Conservation (phyloP, 2,797 vertebrate genomes). For the Salarias fasciatus region DNA sequence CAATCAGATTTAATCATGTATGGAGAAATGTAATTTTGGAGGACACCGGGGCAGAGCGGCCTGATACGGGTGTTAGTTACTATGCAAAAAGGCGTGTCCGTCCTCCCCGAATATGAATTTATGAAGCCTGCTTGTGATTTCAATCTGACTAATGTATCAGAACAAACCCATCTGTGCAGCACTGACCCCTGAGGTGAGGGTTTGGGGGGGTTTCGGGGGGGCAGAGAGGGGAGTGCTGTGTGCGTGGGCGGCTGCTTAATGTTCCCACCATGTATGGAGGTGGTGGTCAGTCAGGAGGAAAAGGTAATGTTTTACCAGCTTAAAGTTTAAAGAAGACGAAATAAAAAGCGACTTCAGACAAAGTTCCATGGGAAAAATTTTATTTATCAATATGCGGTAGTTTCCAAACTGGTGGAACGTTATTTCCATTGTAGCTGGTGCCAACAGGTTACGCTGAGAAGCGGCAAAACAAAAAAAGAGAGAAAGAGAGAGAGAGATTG, state of each 20-base stretch:
- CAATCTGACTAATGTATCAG: conserved; percentile 84
- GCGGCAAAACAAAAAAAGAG: conserved; percentile 67
- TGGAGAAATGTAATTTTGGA: conserved; percentile 82
- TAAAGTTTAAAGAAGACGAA: conserved; percentile 11
- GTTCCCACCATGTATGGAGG: conserved; percentile 44
- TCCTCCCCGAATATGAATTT: conserved; percentile 77
- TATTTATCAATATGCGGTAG: conserved; percentile 86
- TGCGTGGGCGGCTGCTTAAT: conserved; percentile 56
- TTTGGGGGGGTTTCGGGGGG: conserved; percentile 17
- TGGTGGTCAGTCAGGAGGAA: conserved; percentile 46
- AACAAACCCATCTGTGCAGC: conserved; percentile 83
- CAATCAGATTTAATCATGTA: conserved; percentile 83
- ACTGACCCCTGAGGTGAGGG: conserved; percentile 77
- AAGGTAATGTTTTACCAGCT: conserved; percentile 36
- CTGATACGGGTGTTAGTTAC: conserved; percentile 77
- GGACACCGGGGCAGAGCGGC: conserved; percentile 76
- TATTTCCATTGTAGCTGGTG: conserved; percentile 83
- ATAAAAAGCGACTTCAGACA: conserved; percentile 47
- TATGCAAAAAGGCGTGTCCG: conserved; percentile 76
- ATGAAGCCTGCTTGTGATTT: conserved; percentile 82
- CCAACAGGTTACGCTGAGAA: conserved; percentile 82
- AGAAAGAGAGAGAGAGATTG: conserved; percentile 44
- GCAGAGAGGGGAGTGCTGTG: conserved; percentile 21
- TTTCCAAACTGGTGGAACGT: conserved; percentile 84
- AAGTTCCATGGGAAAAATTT: conserved; percentile 86